Conservation (phyloP, 1,140 invertebrate species). For the Sweltsa coloradensis region DNA sequence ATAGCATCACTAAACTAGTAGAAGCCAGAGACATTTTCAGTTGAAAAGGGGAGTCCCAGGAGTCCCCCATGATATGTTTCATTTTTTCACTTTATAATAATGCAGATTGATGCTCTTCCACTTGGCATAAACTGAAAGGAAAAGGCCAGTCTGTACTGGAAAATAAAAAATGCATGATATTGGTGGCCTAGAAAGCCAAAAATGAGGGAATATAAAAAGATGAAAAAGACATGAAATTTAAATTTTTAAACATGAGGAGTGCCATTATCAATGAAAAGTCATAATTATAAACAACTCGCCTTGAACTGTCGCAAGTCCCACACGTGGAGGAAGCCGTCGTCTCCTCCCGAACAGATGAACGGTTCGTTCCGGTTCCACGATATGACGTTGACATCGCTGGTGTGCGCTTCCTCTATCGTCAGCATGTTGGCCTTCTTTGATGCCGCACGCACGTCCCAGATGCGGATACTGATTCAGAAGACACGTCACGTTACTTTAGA, state of each 20-base stretch:
- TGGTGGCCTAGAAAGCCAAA: too few relatives aligned
- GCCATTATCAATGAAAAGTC: neutral
- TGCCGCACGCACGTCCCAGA: slow-evolving; percentile 79
- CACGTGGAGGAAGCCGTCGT: slow-evolving; percentile 86
- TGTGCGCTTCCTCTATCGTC: slow-evolving; percentile 75
- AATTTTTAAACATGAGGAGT: neutral
- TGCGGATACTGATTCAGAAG: slow-evolving; percentile 65
- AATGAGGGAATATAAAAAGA: neutral
- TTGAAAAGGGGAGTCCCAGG: too few relatives aligned
- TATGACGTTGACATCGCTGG: slow-evolving; percentile 93
- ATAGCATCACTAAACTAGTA: too few relatives aligned
- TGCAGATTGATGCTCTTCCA: too few relatives aligned
- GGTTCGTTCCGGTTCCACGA: slow-evolving; percentile 90
- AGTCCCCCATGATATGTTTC: too few relatives aligned
- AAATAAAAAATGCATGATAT: too few relatives aligned
- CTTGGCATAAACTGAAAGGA: too few relatives aligned
- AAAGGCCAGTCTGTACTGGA: slow-evolving; percentile 8
- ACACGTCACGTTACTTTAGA: too few relatives aligned
- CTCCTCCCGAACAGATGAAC: slow-evolving; percentile 85
- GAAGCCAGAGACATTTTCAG: too few relatives aligned
- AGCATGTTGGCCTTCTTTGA: slow-evolving; percentile 87
- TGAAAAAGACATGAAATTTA: too few relatives aligned
- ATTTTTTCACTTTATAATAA: too few relatives aligned
- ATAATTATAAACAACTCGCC: slow-evolving; percentile 24
- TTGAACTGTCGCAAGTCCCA: slow-evolving; percentile 93